Conservation (phyloP, 2,797 vertebrate genomes). For the Danio jaintianensis region DNA sequence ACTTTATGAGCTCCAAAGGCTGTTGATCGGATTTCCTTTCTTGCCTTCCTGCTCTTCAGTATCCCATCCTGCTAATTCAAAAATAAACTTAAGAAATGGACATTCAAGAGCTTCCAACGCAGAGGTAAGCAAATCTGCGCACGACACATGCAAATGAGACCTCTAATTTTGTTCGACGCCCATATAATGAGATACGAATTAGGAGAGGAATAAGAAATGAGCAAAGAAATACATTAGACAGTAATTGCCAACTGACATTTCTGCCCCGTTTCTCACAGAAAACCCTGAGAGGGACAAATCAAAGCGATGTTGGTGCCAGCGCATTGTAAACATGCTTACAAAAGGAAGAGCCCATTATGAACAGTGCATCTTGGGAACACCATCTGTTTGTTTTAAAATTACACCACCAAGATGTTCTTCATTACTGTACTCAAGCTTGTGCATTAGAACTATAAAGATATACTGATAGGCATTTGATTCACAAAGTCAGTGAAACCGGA, state of each 20-base stretch:
- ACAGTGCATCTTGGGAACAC: neutral
- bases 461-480: too few relatives aligned
- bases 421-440: neutral
- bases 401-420: neutral
- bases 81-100: constrained; percentile 39
- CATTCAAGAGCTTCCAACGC: constrained; percentile 24
- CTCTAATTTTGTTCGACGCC: constrained; percentile 73
- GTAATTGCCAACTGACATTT: constrained; percentile 73
- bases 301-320: constrained; percentile 63
- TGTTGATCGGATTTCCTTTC: constrained; percentile 50
- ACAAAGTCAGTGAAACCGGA: too few relatives aligned
- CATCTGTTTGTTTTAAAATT: constrained; percentile 23
- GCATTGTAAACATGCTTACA: constrained; percentile 22
- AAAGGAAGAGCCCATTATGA: constrained; percentile 17
- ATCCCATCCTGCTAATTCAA: constrained; percentile 11
- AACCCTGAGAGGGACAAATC: constrained; percentile 62
- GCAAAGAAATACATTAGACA: constrained; percentile 69
- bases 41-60: neutral
- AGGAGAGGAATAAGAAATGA: constrained; percentile 69
- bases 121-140: constrained; percentile 53
- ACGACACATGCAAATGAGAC: constrained; percentile 69
- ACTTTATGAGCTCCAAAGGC: constrained; percentile 41
- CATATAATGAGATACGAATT: constrained; percentile 77
- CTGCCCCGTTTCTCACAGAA: constrained; percentile 60
- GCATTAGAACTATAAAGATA: neutral